phyloP scores from a whole-genome alignment of 2,888 invertebrate genomes.

The Ectemnius lituratus region DNA sequence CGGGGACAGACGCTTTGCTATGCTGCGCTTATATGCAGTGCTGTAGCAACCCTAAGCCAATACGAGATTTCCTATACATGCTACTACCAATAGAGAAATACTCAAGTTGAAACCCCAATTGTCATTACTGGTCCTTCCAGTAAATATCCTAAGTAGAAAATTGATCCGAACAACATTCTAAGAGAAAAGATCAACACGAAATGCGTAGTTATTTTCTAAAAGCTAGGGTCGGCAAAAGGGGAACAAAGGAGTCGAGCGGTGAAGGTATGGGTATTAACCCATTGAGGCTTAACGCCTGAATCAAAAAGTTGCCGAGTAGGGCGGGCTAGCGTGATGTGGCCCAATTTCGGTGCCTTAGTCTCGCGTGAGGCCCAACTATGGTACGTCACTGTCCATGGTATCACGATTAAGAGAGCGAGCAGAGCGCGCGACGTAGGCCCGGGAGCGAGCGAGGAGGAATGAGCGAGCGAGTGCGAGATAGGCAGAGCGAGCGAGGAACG shows the following conservation, averaged over 20 bases:
- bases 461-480: constrained; percentile 38
- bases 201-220: too few relatives aligned
- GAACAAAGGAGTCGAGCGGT: too few relatives aligned
- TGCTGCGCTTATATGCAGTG: constrained; percentile 59
- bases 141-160: neutral
- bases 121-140: neutral
- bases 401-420: constrained; percentile 67
- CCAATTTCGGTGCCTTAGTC: constrained; percentile 25
- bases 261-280: neutral
- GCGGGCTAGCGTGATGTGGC: constrained; percentile 37
- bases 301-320: constrained; percentile 17
- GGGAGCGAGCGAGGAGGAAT: constrained; percentile 29
- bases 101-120: neutral
- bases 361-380: constrained; percentile 11
- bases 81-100: neutral
- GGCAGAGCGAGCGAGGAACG: constrained; percentile 28
- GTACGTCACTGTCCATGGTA: constrained; percentile 63
- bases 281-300: neutral
- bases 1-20: constrained; percentile 61
- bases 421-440: constrained; percentile 47
- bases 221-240: too few relatives aligned
- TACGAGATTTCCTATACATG: neutral
- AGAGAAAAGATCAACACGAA: neutral
- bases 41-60: constrained; percentile 36
- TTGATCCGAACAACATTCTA: neutral